A percentile compares a stretch with the other conserved stretches of the same genome.
Conservation (phyloP, 2,888 invertebrate species). For the Nemoura dubitans region DNA sequence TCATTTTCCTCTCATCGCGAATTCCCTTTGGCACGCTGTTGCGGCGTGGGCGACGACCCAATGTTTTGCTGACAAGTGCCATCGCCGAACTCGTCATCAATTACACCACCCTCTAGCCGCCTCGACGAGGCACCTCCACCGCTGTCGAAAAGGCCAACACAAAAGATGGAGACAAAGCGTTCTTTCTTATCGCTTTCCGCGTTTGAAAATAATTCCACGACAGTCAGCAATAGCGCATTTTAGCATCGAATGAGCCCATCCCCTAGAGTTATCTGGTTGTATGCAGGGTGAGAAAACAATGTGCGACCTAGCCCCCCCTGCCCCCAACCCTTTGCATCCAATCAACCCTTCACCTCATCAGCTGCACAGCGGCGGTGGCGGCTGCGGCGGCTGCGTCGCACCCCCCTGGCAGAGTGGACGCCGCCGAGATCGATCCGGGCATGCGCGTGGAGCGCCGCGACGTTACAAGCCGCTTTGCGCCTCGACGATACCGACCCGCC, state of each 20-base stretch:
- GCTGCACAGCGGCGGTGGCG: constrained; percentile 15
- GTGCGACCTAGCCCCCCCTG: not conserved
- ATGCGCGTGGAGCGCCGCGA: not conserved
- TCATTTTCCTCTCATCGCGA: not conserved
- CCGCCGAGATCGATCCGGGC: constrained; percentile 7
- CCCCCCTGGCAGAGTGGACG: constrained; percentile 34
- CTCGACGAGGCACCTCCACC: not conserved
- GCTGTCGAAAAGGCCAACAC: not conserved
- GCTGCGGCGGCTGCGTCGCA: not conserved
- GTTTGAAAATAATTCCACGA: not conserved
- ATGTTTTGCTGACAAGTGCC: not conserved
- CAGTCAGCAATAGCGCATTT: not conserved
- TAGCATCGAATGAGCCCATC: not conserved
- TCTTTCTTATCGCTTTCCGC: not conserved
- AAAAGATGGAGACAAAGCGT: not conserved
- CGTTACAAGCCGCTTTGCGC: not conserved
- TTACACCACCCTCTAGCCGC: no score
- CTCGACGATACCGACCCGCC: not conserved
- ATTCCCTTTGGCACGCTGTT: not conserved
- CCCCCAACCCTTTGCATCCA: constrained; percentile 8
- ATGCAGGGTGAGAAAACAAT: constrained; percentile 22
- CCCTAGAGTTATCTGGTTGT: constrained; percentile 1
- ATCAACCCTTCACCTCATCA: constrained; percentile 30
- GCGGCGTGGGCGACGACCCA: not conserved
- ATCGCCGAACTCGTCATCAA: no score